Percentiles rank a stretch among this genome's conserved stretches.
phyloP scores from a whole-genome alignment of 1,140 invertebrate species.

The Drosophila littoralis region DNA sequence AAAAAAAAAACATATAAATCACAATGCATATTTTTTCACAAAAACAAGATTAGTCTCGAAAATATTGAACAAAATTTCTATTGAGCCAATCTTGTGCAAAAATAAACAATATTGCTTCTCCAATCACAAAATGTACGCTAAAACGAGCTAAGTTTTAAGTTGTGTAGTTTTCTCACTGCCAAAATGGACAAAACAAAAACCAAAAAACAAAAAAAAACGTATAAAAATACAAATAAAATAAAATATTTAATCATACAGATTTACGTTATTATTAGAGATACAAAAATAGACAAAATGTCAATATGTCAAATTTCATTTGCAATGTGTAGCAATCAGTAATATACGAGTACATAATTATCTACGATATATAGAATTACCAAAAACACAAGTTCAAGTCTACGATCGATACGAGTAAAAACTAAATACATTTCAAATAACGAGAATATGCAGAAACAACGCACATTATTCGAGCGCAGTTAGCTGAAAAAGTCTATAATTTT shows the following conservation, averaged over 20 bases:
- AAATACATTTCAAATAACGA: slow-evolving; percentile 34
- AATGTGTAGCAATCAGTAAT: slow-evolving; percentile 77
- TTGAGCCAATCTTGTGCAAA: background rate
- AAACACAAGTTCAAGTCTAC: slow-evolving; percentile 42
- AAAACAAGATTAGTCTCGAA: background rate
- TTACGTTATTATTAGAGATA: slow-evolving; percentile 30
- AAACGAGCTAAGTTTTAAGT: slow-evolving; percentile 46
- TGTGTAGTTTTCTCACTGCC: slow-evolving; percentile 76
- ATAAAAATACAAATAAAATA: background rate
- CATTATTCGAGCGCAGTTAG: slow-evolving; percentile 54
- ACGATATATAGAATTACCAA: slow-evolving; percentile 51
- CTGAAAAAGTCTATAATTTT: slow-evolving; percentile 43
- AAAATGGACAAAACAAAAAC: slow-evolving; percentile 38
- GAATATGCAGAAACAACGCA: slow-evolving; percentile 63
- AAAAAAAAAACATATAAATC: background rate
- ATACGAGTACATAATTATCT: slow-evolving; percentile 61
- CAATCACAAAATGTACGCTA: slow-evolving; percentile 32
- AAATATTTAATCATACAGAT: slow-evolving; percentile 25
- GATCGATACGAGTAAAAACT: slow-evolving; percentile 29
- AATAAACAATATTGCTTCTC: slow-evolving; percentile 21
- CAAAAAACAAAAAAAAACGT: background rate
- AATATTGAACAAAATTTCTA: background rate
- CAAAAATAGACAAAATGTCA: slow-evolving; percentile 15
- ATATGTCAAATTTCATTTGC: slow-evolving; percentile 70
- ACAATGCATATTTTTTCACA: slow-evolving; percentile 26